Percentiles rank a stretch among this genome's conserved stretches.
Evolutionary conservation across 2,888 invertebrate genomes (phyloP).

Genomic region (Timandra comae): DNA sequence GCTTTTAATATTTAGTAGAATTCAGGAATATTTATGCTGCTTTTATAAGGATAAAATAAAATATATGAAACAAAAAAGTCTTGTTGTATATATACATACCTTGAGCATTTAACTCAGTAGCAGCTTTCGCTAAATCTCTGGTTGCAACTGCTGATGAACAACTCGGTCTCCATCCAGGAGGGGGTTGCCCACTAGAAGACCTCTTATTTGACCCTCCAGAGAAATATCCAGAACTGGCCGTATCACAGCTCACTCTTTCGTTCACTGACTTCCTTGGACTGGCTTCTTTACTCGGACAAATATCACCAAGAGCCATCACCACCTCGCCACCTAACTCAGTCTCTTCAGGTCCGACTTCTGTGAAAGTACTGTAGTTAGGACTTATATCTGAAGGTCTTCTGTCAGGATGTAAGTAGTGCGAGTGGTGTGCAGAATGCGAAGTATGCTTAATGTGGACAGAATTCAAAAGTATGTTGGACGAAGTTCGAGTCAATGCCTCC

Average conservation of each 20-base stretch:
- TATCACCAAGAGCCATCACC: conserved; percentile 60
- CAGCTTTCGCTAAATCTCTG: conserved; percentile 77
- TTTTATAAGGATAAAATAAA: too few species aligned
- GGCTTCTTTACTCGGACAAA: conserved; percentile 66
- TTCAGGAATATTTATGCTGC: too few species aligned
- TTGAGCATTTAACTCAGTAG: conserved; percentile 83
- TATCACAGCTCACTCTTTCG: conserved; percentile 61
- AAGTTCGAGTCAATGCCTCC: conserved; percentile 89
- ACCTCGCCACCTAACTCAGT: conserved; percentile 59
- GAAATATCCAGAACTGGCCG: conserved; percentile 69
- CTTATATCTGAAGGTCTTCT: conserved; percentile 67
- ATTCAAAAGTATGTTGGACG: conserved; percentile 89
- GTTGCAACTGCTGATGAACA: conserved; percentile 78
- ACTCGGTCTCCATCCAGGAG: conserved; percentile 76
- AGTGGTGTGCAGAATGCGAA: conserved; percentile 82
- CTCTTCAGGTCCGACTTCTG: conserved; percentile 68
- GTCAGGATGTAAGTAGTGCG: conserved; percentile 67
- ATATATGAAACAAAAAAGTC: too few species aligned
- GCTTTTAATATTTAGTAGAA: too few species aligned
- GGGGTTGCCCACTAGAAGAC: conserved; percentile 67
- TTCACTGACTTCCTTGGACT: conserved; percentile 71
- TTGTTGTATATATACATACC: too few species aligned
- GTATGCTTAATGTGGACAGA: conserved; percentile 89
- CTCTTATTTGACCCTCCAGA: conserved; percentile 70
- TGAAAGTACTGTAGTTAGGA: conserved; percentile 71